Evolutionary conservation across 2,888 invertebrate species (phyloP), one percentile per base, ranked within the genome.

Genomic region (Pseudeuparius sepicola): DNA sequence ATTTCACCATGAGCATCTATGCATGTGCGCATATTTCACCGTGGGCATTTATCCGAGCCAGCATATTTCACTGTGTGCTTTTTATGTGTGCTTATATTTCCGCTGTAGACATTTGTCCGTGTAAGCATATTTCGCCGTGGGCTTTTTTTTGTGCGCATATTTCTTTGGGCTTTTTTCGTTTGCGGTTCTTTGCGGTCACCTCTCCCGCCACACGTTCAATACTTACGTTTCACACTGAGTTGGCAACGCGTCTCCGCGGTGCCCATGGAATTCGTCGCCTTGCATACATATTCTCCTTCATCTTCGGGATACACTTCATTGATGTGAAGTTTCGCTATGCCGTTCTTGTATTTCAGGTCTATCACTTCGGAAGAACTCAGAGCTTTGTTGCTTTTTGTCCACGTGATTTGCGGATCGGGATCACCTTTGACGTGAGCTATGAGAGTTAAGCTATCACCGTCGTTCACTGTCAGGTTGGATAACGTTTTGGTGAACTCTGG

Each of bases 291-390:
- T 39, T 80, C 77, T 13, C 84, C 90, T 60, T 90, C 93, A 59
- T 94, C 93, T 63, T 94, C 93, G 0, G 93, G 93, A 71, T 89
- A 94, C 28, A 90, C 79, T 66, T 94, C 94, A 52, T 81, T 82
- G 53, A 96, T 93, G 33, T 79, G 78, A 28, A 94, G 67, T 13
- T 81, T 83, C 0, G 93, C 93, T 7, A 84, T 73, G 31, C 88
- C 86, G 57, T 83, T 83, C 64, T 88, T 89, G 64, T 93, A 93
- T 61, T 89, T 90, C 38, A 94, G 72, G 59, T 92, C 88, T 52
- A 94, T 73, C 18, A 88, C 83, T 68, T 89, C 81, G 0, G 78
- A 81, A 9, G 85, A 85, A 40, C 74, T 74, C 31, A 80, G 56
- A 16, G 72, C 74, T 61, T 84, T 78, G n/a, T 78, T 81, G 56